phyloP scores from a whole-genome alignment of 37 sponge, comb jelly and placozoan genomes.

The Theonella swinhoei region DNA sequence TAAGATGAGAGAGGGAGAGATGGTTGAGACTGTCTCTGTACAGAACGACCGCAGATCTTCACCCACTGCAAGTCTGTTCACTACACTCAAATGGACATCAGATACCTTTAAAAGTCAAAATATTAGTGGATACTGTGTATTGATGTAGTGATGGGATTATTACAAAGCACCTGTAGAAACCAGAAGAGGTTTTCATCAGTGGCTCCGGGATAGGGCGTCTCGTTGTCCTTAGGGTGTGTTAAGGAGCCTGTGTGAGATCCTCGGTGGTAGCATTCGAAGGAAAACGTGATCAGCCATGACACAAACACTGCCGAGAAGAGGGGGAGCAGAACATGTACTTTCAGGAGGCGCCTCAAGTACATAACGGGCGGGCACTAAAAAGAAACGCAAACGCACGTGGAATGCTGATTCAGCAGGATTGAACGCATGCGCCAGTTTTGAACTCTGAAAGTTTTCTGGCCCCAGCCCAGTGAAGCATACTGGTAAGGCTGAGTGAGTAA shows the following conservation, averaged over 20 bases:
- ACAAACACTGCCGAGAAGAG: conserved; percentile 10
- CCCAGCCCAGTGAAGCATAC: too few relatives aligned
- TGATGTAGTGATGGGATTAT: too few relatives aligned
- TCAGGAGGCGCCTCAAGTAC: neutral
- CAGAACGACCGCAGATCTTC: conserved; percentile 30
- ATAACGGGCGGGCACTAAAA: conserved; percentile 2
- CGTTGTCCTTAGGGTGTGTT: neutral
- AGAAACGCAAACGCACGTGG: neutral
- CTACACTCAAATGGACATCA: conserved; percentile 80
- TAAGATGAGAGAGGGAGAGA: conserved; percentile 57
- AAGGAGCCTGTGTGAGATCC: neutral
- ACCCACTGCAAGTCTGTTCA: conserved; percentile 15
- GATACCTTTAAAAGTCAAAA: conserved; percentile 69
- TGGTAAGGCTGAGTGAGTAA: too few relatives aligned
- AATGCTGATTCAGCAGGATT: neutral
- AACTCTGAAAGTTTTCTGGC: too few relatives aligned
- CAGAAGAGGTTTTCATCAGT: conserved; percentile 72
- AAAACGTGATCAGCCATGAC: conserved; percentile 34
- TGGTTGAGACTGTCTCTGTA: neutral
- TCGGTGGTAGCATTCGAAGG: conserved; percentile 18
- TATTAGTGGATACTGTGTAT: too few relatives aligned
- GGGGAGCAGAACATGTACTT: too few relatives aligned
- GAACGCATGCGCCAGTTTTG: too few relatives aligned
- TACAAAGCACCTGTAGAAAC: conserved; percentile 79
- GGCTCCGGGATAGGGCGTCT: conserved; percentile 52